Evolutionary conservation across 2,888 invertebrate species (phyloP), one percentile per base, ranked within the genome.

Genomic region (Metacarcinus magister): DNA sequence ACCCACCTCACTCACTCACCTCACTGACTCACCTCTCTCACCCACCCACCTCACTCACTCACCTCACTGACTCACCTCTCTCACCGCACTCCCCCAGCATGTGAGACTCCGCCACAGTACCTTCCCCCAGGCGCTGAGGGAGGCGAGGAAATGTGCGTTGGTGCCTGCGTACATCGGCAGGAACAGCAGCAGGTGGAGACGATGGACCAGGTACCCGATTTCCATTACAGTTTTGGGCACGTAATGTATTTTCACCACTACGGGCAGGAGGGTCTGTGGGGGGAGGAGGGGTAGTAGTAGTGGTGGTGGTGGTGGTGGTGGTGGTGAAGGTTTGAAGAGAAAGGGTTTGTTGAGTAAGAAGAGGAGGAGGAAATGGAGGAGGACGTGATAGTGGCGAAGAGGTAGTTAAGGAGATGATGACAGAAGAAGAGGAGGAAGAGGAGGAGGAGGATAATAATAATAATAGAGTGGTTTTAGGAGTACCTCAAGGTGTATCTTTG

Each of bases 141-240:
- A 87, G 60, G 91, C 94, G 43, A 60, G 32, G 94, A 94, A 96
- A 32, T 46, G 23, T 28, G 5, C 54, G 60, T 75, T 94, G 60
- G 94, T 91, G 13, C 44, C 54, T 16, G 93, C 90, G 87, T 96
- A 94, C 94, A 96, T 87, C 10, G 96, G 96, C 0, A 96, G 94
- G 94, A 96, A 96, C 32, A 96, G 94, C 4, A 96, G 60, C 16
- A 96, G 92, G 44, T 96, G 96, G 19, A 96, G 32, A 23, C 96
- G 96, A 39, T 96, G 92, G 0, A 96, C 89, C 92, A 96, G 87
- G 44, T 96, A 92, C 16, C 94, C 75, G 23, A n/a, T 44, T 0
- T 90, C 90, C 60, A 39, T 32, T 19, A 90, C 48, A n/a, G 3
- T 8, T 23, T 44, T 32, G 0, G 95, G 95, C 43, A 54, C 60